Evolutionary conservation across 2,888 invertebrate genomes (phyloP).

Genomic region (Cremastinae sp.): DNA sequence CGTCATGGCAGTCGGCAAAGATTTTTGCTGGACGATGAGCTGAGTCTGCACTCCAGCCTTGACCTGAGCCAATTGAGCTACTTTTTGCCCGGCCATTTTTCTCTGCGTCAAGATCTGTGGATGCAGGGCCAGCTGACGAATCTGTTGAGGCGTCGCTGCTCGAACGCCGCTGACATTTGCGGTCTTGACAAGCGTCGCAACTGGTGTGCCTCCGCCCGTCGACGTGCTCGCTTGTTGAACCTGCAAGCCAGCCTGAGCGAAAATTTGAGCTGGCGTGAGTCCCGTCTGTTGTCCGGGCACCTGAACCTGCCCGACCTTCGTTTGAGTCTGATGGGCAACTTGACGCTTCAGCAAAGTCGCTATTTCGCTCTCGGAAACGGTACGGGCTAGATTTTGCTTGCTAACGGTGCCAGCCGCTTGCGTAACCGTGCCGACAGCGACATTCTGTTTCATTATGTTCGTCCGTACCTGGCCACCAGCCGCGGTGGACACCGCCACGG

Average conservation of each 20-base stretch:
- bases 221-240: constrained; percentile 82
- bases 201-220: constrained; percentile 79
- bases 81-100: constrained; percentile 84
- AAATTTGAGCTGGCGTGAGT: constrained; percentile 82
- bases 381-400: constrained; percentile 81
- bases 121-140: constrained; percentile 85
- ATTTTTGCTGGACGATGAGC: constrained; percentile 87
- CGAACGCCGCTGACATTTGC: constrained; percentile 81
- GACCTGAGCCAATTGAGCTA: constrained; percentile 83
- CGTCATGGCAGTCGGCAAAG: constrained; percentile 85
- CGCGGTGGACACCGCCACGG: constrained; percentile 77
- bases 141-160: constrained; percentile 84
- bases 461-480: constrained; percentile 69
- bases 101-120: constrained; percentile 83
- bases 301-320: constrained; percentile 79
- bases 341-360: constrained; percentile 83
- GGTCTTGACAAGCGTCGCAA: constrained; percentile 86
- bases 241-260: constrained; percentile 83
- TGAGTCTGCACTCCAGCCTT: constrained; percentile 84
- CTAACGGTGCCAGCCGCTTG: constrained; percentile 66
- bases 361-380: constrained; percentile 84
- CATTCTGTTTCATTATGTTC: constrained; percentile 74
- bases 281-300: constrained; percentile 74
- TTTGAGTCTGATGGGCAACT: constrained; percentile 77
- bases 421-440: constrained; percentile 62